Evolutionary conservation across 2,797 vertebrate species (phyloP).

Genomic region (Spinibarbus caldwelli): DNA sequence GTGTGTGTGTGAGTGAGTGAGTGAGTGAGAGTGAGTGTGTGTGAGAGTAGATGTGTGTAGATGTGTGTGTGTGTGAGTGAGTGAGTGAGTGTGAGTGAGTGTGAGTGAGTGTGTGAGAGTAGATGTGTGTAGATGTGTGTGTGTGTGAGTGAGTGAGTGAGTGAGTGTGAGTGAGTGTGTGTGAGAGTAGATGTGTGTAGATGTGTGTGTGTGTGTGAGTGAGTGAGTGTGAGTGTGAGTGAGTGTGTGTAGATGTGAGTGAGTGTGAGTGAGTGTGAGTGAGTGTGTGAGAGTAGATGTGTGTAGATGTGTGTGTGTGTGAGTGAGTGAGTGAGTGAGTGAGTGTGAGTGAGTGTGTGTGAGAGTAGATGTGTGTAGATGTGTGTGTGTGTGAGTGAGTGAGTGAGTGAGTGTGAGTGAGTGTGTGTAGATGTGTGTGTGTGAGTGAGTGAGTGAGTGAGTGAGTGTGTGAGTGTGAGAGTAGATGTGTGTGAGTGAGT

Average conservation of each 20-base stretch:
- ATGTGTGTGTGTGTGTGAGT: background rate
- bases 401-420: slow-evolving; percentile 57
- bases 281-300: background rate
- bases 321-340: no score
- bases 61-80: no score
- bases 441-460: no score
- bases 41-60: slow-evolving; percentile 70
- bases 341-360: background rate
- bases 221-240: background rate
- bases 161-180: slow-evolving; percentile 63
- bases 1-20: no score
- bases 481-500: no score
- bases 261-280: background rate
- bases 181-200: slow-evolving; percentile 59
- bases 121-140: no score
- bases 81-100: no score
- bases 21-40: no score
- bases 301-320: background rate
- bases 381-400: no score
- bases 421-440: slow-evolving; percentile 67
- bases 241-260: background rate
- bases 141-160: background rate
- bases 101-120: no score
- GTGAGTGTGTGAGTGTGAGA: no score
- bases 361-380: slow-evolving; percentile 68